Conservation (phyloP, 2,113 vertebrate genomes). For the Labeo catla region DNA sequence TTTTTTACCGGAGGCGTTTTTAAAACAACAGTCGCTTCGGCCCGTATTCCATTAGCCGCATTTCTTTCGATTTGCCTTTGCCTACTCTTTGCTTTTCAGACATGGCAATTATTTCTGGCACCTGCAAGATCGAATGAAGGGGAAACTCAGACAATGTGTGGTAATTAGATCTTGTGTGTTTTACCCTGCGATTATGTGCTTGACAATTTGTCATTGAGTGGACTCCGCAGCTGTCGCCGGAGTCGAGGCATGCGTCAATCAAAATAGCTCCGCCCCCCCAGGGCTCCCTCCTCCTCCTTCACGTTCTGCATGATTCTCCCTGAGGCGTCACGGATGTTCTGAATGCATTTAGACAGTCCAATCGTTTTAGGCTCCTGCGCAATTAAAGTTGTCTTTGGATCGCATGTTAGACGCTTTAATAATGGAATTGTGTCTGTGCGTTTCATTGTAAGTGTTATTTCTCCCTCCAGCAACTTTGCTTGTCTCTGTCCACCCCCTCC, state of each 20-base stretch:
- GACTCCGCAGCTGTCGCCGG: conserved; percentile 36
- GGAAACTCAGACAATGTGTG: conserved; percentile 42
- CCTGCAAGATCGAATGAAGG: conserved; percentile 38
- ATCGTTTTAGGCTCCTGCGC: conserved; percentile 15
- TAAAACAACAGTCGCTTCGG: conserved; percentile 46
- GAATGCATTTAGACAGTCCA: background rate
- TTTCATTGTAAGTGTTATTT: conserved; percentile 36
- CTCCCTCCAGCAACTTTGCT: conserved; percentile 10
- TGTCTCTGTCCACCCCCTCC: background rate
- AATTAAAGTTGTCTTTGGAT: conserved; percentile 19
- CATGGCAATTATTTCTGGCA: conserved; percentile 44
- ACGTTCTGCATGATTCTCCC: background rate
- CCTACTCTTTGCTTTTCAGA: conserved; percentile 40
- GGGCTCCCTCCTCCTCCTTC: background rate
- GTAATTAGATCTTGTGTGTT: conserved; percentile 55
- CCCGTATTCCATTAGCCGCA: conserved; percentile 17
- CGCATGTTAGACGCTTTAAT: background rate
- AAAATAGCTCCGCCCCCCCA: background rate
- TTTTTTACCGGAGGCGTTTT: conserved; percentile 41
- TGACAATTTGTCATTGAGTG: conserved; percentile 49
- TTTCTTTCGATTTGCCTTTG: conserved; percentile 18
- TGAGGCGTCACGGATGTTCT: background rate
- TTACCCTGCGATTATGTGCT: conserved; percentile 50
- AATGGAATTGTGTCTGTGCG: conserved; percentile 15
- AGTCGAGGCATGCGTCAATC: conserved; percentile 40